Conservation (phyloP, 2,888 invertebrate genomes). For the Galerucella nymphaeae region DNA sequence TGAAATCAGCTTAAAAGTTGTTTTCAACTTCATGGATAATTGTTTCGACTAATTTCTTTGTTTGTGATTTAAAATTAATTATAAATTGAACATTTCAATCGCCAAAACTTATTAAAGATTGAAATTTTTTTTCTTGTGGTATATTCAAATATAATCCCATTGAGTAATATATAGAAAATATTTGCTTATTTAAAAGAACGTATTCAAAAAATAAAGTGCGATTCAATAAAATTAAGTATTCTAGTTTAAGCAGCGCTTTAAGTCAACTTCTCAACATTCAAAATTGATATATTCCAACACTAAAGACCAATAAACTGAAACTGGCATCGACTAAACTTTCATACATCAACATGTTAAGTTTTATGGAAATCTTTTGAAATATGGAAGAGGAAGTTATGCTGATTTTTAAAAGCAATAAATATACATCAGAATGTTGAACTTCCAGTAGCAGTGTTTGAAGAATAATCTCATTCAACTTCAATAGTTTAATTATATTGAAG, state of each 20-base stretch:
- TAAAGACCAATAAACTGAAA: background rate
- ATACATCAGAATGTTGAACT: background rate
- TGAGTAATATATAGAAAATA: no score
- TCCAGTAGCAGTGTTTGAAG: background rate
- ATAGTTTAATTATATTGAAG: constrained; percentile 5
- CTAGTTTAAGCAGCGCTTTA: background rate
- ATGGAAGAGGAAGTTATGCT: background rate
- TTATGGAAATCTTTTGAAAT: no score
- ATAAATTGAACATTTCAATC: no score
- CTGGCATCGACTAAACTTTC: background rate
- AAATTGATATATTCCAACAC: background rate
- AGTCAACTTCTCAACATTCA: background rate
- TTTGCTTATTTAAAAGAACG: background rate
- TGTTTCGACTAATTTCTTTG: no score
- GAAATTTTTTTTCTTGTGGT: no score
- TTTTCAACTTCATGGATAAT: no score
- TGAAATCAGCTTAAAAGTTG: no score
- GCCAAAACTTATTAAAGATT: no score
- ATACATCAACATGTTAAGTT: background rate
- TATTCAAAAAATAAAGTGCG: constrained; percentile 1
- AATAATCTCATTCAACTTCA: background rate
- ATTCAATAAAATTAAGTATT: constrained; percentile 9
- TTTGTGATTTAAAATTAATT: no score
- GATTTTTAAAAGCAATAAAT: background rate
- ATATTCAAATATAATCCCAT: no score